phyloP scores from a whole-genome alignment of 2,888 invertebrate genomes.

The Eupithecia subumbrata region DNA sequence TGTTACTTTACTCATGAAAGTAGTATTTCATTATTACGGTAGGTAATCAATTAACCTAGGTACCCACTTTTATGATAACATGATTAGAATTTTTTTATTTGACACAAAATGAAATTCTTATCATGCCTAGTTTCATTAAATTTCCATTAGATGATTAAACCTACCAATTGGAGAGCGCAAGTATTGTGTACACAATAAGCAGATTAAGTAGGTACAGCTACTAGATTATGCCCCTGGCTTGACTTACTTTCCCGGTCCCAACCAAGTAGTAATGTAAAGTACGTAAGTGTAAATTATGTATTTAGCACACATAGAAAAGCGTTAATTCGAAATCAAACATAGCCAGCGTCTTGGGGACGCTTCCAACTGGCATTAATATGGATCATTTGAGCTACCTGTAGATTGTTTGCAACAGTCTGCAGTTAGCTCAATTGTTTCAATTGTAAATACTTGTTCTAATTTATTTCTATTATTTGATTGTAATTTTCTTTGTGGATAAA shows the following conservation, averaged over 20 bases:
- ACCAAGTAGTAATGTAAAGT: background rate
- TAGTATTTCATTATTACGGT: conserved; percentile 11
- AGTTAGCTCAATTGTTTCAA: no score
- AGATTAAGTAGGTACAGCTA: background rate
- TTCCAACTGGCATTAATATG: no score
- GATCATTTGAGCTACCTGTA: no score
- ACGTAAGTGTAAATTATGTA: no score
- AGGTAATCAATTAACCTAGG: conserved; percentile 7
- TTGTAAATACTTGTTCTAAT: no score
- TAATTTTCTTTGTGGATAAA: no score
- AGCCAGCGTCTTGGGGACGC: no score
- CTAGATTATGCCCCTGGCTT: background rate
- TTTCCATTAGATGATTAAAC: conserved; percentile 11
- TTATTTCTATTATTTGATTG: no score
- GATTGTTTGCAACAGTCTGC: no score
- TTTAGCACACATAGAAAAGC: no score
- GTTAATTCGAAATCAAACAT: no score
- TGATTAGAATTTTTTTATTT: conserved; percentile 9
- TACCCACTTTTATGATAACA: conserved; percentile 23
- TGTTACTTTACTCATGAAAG: background rate
- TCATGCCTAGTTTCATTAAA: conserved; percentile 2
- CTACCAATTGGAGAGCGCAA: background rate
- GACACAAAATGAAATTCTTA: conserved; percentile 12
- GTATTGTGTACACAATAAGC: background rate
- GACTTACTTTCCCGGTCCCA: background rate